Conservation (phyloP, 2,113 vertebrate species). For the Girardinichthys multiradiatus region DNA sequence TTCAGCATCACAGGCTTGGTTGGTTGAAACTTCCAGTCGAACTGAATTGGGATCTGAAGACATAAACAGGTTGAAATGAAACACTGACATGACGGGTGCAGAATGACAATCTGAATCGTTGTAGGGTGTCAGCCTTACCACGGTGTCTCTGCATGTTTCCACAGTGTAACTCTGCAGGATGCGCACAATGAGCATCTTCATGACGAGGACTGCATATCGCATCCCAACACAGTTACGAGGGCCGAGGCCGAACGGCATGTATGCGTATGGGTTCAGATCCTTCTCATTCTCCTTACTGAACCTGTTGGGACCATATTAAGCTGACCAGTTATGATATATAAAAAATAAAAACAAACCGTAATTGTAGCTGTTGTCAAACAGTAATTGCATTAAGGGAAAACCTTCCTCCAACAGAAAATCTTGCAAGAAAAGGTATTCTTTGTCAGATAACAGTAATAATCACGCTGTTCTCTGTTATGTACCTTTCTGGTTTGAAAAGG, state of each 20-base stretch:
- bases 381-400: too few species aligned
- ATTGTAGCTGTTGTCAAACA: too few species aligned
- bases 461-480: neutral
- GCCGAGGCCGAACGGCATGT: conserved; percentile 68
- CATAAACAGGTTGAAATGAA: neutral
- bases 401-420: too few species aligned
- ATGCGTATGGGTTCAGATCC: conserved; percentile 59
- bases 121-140: conserved; percentile 18
- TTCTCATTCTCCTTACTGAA: conserved; percentile 57
- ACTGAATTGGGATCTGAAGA: conserved; percentile 59
- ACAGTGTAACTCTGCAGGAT: conserved; percentile 66
- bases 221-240: conserved; percentile 74
- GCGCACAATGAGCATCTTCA: conserved; percentile 61
- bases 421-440: too few species aligned
- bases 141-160: conserved; percentile 63
- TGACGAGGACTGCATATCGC: conserved; percentile 63
- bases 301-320: conserved; percentile 39
- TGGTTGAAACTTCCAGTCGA: conserved; percentile 41
- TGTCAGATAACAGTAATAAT: too few species aligned
- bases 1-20: conserved; percentile 49
- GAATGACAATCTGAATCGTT: neutral
- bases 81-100: neutral
- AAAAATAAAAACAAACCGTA: too few species aligned
- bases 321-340: too few species aligned
- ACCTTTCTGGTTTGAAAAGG: conserved; percentile 72